A percentile compares a stretch with the other conserved stretches of the same genome.
These are phyloP conservation scores for Nemapogon koenigi DNA, from an alignment of 2,888 invertebrate species.

Conservation along the genomic window DNA sequence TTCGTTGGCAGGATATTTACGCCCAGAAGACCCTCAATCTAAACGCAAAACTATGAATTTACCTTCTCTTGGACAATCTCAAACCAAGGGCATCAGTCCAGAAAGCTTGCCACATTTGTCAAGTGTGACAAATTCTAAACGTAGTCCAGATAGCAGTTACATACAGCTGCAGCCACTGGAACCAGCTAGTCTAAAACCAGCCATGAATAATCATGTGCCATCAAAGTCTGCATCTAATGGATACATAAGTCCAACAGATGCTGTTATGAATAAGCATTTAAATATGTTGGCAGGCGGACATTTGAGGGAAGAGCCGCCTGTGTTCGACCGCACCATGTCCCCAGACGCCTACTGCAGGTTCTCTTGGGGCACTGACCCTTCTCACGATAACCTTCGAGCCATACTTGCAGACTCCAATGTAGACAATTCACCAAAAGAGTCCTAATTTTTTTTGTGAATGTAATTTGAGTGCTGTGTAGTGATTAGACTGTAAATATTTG, in stretches of 20 bases:
- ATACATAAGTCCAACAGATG: constrained; percentile 48
- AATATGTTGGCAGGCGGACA: constrained; percentile 43
- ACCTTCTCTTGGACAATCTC: constrained; percentile 36
- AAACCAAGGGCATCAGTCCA: constrained; percentile 38
- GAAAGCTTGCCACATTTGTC: constrained; percentile 56
- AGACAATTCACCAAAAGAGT: no score
- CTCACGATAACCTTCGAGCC: constrained; percentile 51
- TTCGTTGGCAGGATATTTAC: constrained; percentile 45
- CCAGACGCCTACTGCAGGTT: constrained; percentile 59
- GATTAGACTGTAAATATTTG: constrained; percentile 45
- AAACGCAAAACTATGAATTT: constrained; percentile 36
- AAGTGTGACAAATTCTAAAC: constrained; percentile 44
- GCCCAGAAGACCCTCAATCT: constrained; percentile 39
- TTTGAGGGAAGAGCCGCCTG: constrained; percentile 42
- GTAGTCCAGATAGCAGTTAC: constrained; percentile 41
- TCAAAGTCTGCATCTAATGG: constrained; percentile 39
- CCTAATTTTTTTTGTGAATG: no score
- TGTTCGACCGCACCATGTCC: constrained; percentile 53
- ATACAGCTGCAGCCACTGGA: constrained; percentile 50
- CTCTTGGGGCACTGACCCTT: constrained; percentile 57
- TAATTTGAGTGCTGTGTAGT: constrained; percentile 22
- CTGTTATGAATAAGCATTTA: constrained; percentile 52
- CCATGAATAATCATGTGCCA: constrained; percentile 34
- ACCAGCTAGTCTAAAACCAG: constrained; percentile 44
- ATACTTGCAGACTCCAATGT: constrained; percentile 42